Conservation (phyloP, 2,797 vertebrate genomes). For the Cryptoblepharus egeriae region DNA sequence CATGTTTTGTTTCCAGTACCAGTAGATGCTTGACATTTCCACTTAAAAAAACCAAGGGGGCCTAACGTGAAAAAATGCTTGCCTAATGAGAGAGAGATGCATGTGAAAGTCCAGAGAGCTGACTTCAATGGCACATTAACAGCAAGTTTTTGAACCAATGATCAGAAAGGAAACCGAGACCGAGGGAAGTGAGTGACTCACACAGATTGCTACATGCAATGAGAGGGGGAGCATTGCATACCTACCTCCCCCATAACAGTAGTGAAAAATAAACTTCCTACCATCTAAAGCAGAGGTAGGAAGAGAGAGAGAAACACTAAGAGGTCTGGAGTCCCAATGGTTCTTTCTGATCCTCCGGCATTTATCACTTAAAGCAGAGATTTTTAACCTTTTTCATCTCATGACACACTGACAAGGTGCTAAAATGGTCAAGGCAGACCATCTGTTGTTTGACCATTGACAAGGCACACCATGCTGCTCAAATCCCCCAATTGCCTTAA, state of each 20-base stretch:
- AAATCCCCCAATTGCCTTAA: no score
- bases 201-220: conserved; percentile 42
- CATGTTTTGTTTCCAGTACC: conserved; percentile 23
- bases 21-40: conserved; percentile 51
- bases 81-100: conserved; percentile 39
- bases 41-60: conserved; percentile 47
- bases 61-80: conserved; percentile 46
- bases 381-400: no score
- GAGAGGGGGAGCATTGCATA: conserved; percentile 29
- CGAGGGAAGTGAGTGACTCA: conserved; percentile 44
- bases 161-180: conserved; percentile 61
- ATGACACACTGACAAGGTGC: no score
- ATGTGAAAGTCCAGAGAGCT: conserved; percentile 54
- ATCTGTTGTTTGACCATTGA: no score
- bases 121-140: conserved; percentile 57
- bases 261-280: conserved; percentile 27
- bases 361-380: neutral
- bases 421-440: no score
- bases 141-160: conserved; percentile 47
- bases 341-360: neutral
- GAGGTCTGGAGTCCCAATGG: neutral
- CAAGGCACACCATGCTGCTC: no score
- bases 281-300: neutral
- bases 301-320: neutral
- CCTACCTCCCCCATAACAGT: conserved; percentile 29